Percentiles rank a stretch among this genome's conserved stretches.
Evolutionary conservation across 2,113 vertebrate species (phyloP).

Genomic region (Notechis scutatus): DNA sequence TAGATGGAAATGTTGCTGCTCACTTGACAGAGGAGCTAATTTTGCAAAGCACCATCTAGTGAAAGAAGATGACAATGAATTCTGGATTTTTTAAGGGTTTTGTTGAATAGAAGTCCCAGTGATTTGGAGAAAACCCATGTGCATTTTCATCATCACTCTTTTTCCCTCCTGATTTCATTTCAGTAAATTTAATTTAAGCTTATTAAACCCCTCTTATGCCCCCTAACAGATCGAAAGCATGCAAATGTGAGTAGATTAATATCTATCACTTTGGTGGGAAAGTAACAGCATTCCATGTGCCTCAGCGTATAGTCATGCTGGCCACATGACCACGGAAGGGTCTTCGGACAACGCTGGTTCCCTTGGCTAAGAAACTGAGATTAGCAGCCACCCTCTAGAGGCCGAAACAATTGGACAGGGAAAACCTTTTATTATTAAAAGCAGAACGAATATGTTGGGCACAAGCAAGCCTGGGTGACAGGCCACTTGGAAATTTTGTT

Average conservation of each 20-base stretch:
- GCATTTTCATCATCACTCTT: neutral
- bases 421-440: neutral
- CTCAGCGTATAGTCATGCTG: no score
- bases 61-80: neutral
- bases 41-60: neutral
- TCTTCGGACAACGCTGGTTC: no score
- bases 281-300: no score
- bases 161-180: neutral
- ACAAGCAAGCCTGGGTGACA: neutral
- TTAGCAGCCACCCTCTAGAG: no score
- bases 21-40: neutral
- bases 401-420: no score
- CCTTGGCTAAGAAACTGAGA: no score
- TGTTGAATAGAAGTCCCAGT: neutral
- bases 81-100: neutral
- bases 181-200: neutral
- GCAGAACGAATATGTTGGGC: neutral
- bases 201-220: neutral
- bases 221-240: neutral
- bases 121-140: neutral
- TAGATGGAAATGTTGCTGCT: neutral
- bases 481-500: no score
- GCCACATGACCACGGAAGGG: no score
- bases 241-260: no score
- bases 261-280: no score